Base-by-base conservation (phyloP, 2,888 invertebrate species). In the Seira ritae region DNA sequence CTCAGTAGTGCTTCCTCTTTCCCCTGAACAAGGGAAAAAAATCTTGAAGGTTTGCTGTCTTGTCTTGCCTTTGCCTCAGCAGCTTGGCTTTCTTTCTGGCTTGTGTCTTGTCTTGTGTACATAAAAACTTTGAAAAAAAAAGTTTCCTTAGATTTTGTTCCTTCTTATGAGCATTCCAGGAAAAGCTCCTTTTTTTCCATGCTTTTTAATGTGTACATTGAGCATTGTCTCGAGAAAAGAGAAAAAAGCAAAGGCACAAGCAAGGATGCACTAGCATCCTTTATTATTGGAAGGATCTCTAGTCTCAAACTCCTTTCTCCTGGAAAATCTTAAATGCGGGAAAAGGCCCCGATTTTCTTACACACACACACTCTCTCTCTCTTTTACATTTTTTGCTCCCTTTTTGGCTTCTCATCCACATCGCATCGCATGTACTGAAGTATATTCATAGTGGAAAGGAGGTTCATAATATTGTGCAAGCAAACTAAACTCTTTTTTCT, bases 121-220 rank as follows among this genome's bases (percentile, higher is more conserved):
- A 10, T 62, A 62, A 20, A 17, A 62, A 62, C 20, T 62, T 20
- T 19, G 62, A 20, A 20, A 60, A 60, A 60, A 60, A 76, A 76
- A 55, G 75, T n/a, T 68, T 68, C 31, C 4, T 46, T 23, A 22
- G 68, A 12, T 66, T 74, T 42, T 74, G 31, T 24, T 66, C 17
- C 60, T 60, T 15, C 60, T 60, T 20, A 62, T 62, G 62, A 62
- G 62, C 62, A 62, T 62, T 62, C 20, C 62, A 62, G 19, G 62
- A 62, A 62, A 62, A 8, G 62, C 62, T 10, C 12, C 42, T 4
- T 62, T 62, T 31, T 31, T 31, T 31, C 31, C 3, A 31, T 4
- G n/a, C 62, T 20, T n/a, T 12, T 8, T 8, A 50, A 50, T 50
- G 50, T 50, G 50, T 50, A 50, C 50, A 50, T 50, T 50, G 50